Evolutionary conservation across 2,888 invertebrate species (phyloP).

Genomic region (Balanococcus diminutus): DNA sequence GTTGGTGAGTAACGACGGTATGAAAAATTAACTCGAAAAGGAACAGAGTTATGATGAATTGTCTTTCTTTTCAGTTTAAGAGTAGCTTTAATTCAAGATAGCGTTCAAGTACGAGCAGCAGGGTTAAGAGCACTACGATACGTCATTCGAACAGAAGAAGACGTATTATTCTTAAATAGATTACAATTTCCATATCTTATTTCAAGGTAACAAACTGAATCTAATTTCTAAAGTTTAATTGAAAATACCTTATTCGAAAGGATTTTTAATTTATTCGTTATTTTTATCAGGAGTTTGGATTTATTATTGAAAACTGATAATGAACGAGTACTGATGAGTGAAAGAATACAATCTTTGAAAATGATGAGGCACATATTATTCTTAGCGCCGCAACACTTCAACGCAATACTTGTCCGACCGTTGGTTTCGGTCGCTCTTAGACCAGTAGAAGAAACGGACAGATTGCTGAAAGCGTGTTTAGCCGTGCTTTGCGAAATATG

Average conservation of each 20-base stretch:
- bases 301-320: slow-evolving; percentile 78
- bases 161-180: slow-evolving; percentile 78
- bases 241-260: neutral
- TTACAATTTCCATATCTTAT: slow-evolving; percentile 85
- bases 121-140: slow-evolving; percentile 86
- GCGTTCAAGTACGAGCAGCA: slow-evolving; percentile 87
- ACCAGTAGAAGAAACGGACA: slow-evolving; percentile 68
- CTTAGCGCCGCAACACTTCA: slow-evolving; percentile 72
- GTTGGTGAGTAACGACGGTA: slow-evolving; percentile 68
- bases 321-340: slow-evolving; percentile 70
- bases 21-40: neutral
- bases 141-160: slow-evolving; percentile 76
- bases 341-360: slow-evolving; percentile 88
- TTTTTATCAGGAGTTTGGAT: slow-evolving; percentile 79
- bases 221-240: neutral
- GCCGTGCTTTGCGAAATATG: slow-evolving; percentile 84
- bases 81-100: slow-evolving; percentile 81
- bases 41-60: neutral
- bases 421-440: slow-evolving; percentile 74
- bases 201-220: slow-evolving; percentile 66
- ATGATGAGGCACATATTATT: slow-evolving; percentile 75
- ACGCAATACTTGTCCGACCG: slow-evolving; percentile 77
- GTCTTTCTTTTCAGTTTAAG: slow-evolving; percentile 79
- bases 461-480: slow-evolving; percentile 81
- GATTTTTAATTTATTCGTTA: neutral